Evolutionary conservation across 2,113 vertebrate species (phyloP), one percentile per base, ranked within the genome.

Genomic region (Acinonyx jubatus): DNA sequence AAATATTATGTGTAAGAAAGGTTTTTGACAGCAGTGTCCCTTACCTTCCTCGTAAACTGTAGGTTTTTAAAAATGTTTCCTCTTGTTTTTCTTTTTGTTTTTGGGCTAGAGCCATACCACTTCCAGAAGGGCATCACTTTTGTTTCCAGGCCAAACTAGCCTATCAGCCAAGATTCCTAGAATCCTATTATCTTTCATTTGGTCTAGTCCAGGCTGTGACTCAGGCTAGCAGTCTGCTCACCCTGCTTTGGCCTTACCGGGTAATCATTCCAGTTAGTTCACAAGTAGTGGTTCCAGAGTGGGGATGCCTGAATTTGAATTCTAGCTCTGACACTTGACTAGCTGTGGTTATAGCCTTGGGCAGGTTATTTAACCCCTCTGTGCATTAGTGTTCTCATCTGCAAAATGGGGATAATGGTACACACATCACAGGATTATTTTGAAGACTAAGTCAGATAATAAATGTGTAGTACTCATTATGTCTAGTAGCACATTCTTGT

Each of bases 391-490:
- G 96, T 48, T 96, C 12, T 92, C 4, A 18, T 68, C 48, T 90
- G 21, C 96, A 79, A 97, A 65, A 79, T 83, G 61, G 52, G 13
- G 25, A 87, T 92, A 93, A 86, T 79, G 61, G 9, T 74, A 78
- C 68, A 18, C 21, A 61, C 13, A 38, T 71, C 38, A n/a, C 5
- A 66, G 29, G 63, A 89, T 41, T 88, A 41, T 94, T 84, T 36
- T 63, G 63, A 96, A 93, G n/a, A 52, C 76, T 94, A 81, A 81
- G 57, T 95, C 36, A 95, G 89, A 84, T 97, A 81, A 95, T 91
- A 61, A 94, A 73, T 68, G 5, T 66, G 33, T 25, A 50, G 29
- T 91, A 38, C 48, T 68, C 76, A 41, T 27, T 23, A 69, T 61
- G 18, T 45, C 25, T 91, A 52, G 7, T 76, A 71, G 91, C 4